Evolutionary conservation across 1,140 invertebrate genomes (phyloP).

Genomic region (Cotesia vestalis): DNA sequence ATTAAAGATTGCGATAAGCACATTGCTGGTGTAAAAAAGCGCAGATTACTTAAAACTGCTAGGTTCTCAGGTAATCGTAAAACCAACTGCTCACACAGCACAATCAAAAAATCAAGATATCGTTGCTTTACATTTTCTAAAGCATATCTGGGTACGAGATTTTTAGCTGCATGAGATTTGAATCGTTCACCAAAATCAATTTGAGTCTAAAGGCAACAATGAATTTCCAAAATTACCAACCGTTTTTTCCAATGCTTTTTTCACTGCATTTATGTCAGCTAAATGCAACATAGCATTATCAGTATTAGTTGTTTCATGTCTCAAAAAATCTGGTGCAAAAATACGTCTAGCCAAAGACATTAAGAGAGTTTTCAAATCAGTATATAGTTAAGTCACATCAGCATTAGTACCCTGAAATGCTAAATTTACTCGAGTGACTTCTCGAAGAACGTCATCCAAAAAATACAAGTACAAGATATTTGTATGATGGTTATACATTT

Average conservation of each 20-base stretch:
- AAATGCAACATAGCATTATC: not conserved
- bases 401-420: slow-evolving; percentile 43
- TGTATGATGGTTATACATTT: slow-evolving; percentile 43
- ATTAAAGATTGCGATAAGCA: not conserved
- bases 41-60: not conserved
- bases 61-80: slow-evolving; percentile 18
- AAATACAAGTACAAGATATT: slow-evolving; percentile 42
- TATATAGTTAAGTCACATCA: slow-evolving; percentile 40
- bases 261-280: slow-evolving; percentile 11
- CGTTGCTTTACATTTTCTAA: not conserved
- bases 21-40: not conserved
- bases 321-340: slow-evolving; percentile 39
- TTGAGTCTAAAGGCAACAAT: not conserved
- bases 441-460: slow-evolving; percentile 42
- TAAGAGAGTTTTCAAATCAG: slow-evolving; percentile 39
- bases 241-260: slow-evolving; percentile 29
- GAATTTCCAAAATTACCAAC: not conserved
- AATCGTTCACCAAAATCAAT: slow-evolving; percentile 6
- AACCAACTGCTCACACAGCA: not conserved
- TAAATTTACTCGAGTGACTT: slow-evolving; percentile 41
- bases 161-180: not conserved
- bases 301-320: not conserved
- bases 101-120: not conserved
- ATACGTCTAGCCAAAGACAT: slow-evolving; percentile 39
- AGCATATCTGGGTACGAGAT: not conserved